Evolutionary conservation across 2,797 vertebrate species (phyloP).

Genomic region (Podargus strigoides): DNA sequence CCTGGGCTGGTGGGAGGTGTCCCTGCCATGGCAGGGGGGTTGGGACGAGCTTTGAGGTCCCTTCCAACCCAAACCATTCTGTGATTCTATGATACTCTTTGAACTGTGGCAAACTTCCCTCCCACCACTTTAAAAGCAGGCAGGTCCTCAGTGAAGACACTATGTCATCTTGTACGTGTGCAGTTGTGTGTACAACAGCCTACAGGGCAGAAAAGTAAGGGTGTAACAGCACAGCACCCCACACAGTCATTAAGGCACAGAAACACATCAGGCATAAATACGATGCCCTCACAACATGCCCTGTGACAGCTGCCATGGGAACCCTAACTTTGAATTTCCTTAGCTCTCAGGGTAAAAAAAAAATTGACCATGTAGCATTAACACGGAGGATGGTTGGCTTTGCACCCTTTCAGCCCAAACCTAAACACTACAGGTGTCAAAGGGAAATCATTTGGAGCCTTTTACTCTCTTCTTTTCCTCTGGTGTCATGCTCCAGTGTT

Average conservation of each 20-base stretch:
- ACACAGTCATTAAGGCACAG: background rate
- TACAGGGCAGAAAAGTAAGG: background rate
- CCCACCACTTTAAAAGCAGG: accelerated
- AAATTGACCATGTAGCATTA: too few species aligned
- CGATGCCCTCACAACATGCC: accelerated
- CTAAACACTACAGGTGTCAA: background rate
- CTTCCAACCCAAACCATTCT: too few species aligned
- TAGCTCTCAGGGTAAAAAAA: background rate
- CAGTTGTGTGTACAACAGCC: background rate
- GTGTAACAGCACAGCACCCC: background rate
- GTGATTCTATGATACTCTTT: too few species aligned
- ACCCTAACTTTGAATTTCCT: background rate
- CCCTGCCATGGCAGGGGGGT: too few species aligned
- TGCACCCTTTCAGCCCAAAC: background rate
- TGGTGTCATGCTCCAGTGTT: background rate
- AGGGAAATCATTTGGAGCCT: accelerated
- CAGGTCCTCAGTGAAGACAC: background rate
- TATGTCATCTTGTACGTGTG: accelerated
- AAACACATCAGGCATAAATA: background rate
- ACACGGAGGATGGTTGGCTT: background rate
- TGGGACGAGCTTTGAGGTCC: too few species aligned
- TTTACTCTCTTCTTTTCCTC: background rate
- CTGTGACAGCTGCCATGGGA: background rate
- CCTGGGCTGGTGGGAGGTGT: too few species aligned
- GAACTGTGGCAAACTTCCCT: background rate